A percentile compares a stretch with the other conserved stretches of the same genome.
Conservation (phyloP, 2,888 invertebrate species). For the Plutella xylostella region DNA sequence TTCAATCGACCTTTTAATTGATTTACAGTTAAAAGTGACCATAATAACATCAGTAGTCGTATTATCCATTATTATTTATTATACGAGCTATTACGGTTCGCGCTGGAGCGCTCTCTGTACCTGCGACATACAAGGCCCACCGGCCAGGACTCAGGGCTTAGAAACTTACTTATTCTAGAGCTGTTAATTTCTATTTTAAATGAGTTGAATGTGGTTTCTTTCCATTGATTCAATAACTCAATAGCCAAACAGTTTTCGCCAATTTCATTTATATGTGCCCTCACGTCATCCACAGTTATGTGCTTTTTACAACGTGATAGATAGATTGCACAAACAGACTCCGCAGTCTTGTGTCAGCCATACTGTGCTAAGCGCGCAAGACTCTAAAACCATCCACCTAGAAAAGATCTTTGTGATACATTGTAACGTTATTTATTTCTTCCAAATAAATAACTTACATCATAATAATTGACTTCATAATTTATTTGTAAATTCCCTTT, state of each 20-base stretch:
- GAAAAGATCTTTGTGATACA: too few species aligned
- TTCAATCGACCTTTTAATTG: background rate
- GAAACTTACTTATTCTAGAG: background rate
- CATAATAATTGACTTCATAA: too few species aligned
- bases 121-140: background rate
- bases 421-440: too few species aligned
- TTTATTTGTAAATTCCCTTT: too few species aligned
- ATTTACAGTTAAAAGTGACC: background rate
- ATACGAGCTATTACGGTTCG: background rate
- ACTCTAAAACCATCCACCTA: too few species aligned
- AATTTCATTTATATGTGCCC: background rate
- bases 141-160: background rate
- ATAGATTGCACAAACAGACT: background rate
- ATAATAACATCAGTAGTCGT: background rate
- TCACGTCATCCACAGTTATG: background rate
- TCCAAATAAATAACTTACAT: too few species aligned
- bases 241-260: slow-evolving; percentile 1
- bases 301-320: background rate
- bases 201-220: background rate
- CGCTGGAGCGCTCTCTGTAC: background rate
- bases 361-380: background rate
- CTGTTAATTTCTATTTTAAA: background rate
- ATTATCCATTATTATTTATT: background rate
- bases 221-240: background rate
- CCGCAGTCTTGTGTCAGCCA: background rate